phyloP scores from a whole-genome alignment of 1,140 invertebrate species.

The Heliconius melpomene region DNA sequence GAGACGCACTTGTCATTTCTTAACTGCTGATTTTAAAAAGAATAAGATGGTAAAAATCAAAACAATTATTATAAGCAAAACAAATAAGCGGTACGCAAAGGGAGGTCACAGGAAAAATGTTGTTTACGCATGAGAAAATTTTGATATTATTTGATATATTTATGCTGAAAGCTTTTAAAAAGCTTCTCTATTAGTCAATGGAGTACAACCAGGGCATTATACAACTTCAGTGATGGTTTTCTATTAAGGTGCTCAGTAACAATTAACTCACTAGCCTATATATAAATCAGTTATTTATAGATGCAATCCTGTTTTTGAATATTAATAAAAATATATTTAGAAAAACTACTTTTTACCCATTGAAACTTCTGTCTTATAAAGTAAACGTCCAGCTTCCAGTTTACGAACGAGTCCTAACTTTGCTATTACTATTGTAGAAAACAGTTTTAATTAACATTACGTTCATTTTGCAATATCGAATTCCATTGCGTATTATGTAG shows the following conservation, averaged over 20 bases:
- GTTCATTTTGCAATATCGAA: neutral
- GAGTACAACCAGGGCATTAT: too few species aligned
- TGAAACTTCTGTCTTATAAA: neutral
- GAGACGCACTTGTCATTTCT: too few species aligned
- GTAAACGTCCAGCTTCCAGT: neutral
- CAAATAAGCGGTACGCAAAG: too few species aligned
- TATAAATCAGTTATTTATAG: neutral
- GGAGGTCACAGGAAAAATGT: too few species aligned
- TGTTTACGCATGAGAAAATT: too few species aligned
- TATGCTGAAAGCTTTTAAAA: too few species aligned
- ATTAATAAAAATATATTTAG: neutral
- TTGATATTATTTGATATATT: too few species aligned
- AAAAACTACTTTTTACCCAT: neutral
- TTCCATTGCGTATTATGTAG: neutral
- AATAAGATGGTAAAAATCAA: too few species aligned
- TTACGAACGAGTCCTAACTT: conserved; percentile 9
- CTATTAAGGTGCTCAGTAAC: neutral
- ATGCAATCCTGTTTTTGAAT: neutral
- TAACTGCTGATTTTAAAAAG: too few species aligned
- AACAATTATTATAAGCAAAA: too few species aligned
- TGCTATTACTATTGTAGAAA: neutral
- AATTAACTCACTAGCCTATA: neutral
- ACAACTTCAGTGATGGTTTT: too few species aligned
- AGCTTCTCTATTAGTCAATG: too few species aligned
- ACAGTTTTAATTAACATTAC: neutral